Base-by-base conservation (phyloP, 2,888 invertebrate genomes). In the Mantis religiosa region DNA sequence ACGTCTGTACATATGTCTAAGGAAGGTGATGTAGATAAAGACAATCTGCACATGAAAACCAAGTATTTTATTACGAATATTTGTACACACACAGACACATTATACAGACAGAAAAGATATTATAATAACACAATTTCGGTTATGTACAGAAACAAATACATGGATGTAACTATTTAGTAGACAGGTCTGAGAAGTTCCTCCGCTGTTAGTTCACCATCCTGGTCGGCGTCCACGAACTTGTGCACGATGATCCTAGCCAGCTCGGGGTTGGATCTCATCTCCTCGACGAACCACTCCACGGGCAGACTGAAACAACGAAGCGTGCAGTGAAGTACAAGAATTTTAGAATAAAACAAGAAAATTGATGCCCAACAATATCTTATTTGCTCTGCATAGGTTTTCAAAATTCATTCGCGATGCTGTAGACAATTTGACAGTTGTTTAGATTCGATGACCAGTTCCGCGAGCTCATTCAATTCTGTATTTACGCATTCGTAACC, bases 181-280 rank as follows among this genome's bases (percentile, higher is more conserved):
- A 87, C 82, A 28, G 90, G 89, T 85, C 90, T 88, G 91, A 95
- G 93, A 82, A 95, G 93, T 92, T 95, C 95, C 30, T 95, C 94
- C 41, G 95, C 92, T 89, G 95, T 93, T 83, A 95, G 93, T 92
- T 94, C 93, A 86, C 95, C 95, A 91, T 95, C 95, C 93, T 95
- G 94, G 84, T 94, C 92, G 27, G 91, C 91, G 91, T 95, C 95
- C 90, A 95, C 93, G 92, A 95, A 95, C 91, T 95, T 95, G 92
- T 94, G 94, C 9, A 95, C 94, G 87, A 95, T 93, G 83, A 95
- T 94, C 91, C 94, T 93, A 84, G 95, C 94, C 92, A 95, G 94
- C 91, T 95, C 95, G 0, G 95, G 95, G 92, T 95, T 95, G 91
- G 94, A 94, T 90, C 94, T 92, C 92, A 95, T 93, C 91, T 95